Evolutionary conservation across 2,113 vertebrate genomes (phyloP).

Genomic region (Gnathonemus longibarbis): DNA sequence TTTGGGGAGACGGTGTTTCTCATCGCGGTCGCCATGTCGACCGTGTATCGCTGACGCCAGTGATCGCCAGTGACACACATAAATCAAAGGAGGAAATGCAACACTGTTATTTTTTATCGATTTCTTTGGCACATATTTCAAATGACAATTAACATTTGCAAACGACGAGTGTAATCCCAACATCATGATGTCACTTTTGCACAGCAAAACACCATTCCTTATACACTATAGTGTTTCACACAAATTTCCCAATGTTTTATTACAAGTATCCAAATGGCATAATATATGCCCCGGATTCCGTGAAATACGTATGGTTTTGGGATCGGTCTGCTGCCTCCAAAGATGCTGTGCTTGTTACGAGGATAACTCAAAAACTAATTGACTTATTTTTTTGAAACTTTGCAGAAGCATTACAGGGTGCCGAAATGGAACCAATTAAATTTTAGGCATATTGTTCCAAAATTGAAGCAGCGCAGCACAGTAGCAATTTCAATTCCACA

Average conservation of each 20-base stretch:
- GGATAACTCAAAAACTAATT: background rate
- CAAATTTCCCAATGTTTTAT: background rate
- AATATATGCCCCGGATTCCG: background rate
- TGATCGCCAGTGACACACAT: background rate
- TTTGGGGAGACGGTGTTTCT: conserved; percentile 1
- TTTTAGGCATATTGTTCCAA: background rate
- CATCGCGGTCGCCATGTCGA: conserved; percentile 16
- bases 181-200: background rate
- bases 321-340: background rate
- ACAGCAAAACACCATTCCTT: background rate
- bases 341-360: background rate
- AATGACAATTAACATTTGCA: background rate
- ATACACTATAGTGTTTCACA: background rate
- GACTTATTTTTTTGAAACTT: background rate
- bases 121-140: background rate
- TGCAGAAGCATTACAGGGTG: background rate
- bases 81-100: conserved; percentile 14
- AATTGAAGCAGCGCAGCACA: background rate
- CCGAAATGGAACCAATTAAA: background rate
- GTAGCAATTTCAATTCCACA: background rate
- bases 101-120: background rate
- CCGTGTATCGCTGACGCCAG: conserved; percentile 3
- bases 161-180: background rate
- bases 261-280: background rate
- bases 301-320: background rate